A percentile compares a stretch with the other conserved stretches of the same genome.
Evolutionary conservation across 2,888 invertebrate species (phyloP).

Genomic region (Achlya flavicornis): DNA sequence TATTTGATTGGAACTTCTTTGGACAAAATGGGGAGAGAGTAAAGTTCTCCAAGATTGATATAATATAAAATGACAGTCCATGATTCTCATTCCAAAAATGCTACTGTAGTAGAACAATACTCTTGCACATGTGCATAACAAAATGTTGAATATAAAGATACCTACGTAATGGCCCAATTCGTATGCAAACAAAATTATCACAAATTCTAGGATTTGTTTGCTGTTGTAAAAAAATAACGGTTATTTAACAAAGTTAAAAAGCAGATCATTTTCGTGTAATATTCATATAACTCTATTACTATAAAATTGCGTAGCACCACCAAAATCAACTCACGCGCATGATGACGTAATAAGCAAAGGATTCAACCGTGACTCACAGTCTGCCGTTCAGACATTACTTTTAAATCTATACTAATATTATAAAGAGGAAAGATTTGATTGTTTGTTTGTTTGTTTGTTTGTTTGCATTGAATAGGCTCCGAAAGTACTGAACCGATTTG

Average conservation of each 20-base stretch:
- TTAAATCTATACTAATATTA: no score
- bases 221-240: slow-evolving; percentile 11
- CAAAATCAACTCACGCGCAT: slow-evolving; percentile 48
- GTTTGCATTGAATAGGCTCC: no score
- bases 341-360: slow-evolving; percentile 69
- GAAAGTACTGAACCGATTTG: no score
- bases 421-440: no score
- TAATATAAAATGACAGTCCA: no score
- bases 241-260: not conserved
- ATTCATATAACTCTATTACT: not conserved
- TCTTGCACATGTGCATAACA: no score
- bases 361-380: slow-evolving; percentile 68
- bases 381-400: slow-evolving; percentile 39
- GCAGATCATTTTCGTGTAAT: not conserved
- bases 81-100: no score
- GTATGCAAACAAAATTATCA: not conserved
- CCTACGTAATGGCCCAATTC: not conserved
- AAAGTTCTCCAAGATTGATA: no score
- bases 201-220: no score
- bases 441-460: no score
- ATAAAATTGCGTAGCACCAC: slow-evolving; percentile 14
- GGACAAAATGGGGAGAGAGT: not conserved
- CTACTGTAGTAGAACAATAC: no score
- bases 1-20: no score
- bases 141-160: not conserved